Evolutionary conservation across 2,888 invertebrate genomes (phyloP), one percentile per base, ranked within the genome.

Genomic region (Conus canariensis): DNA sequence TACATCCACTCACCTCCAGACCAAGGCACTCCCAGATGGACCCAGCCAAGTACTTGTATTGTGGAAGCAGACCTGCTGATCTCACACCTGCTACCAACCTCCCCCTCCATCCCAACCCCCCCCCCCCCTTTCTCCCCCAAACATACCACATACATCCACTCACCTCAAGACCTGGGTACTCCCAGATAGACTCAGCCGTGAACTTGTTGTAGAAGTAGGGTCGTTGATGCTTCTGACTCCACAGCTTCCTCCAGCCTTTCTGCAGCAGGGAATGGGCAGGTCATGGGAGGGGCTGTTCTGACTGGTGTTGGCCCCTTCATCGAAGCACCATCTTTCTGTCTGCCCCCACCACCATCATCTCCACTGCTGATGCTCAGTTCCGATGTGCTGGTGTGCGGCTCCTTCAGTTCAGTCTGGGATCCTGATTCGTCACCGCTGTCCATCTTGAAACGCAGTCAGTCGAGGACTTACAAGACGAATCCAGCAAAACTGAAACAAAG

Each of bases 141-240:
- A 60, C 59, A 64, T 25, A 64, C 19, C 64, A 85, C 30, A 45
- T 16, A 64, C 85, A 64, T 7, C 30, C 67, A 85, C 85, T 22
- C 16, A 89, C 74, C 70, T 91, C 91, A 60, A 97, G 96, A n/a
- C 97, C 97, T 22, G 99, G 99, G 97, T 98, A 97, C 96, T 99
- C 99, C 99, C 99, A 99, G 94, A 99, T 97, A n/a, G 99, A 99
- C 97, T 99, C 98, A 89, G 99, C 98, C 0, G 98, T 98, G 58
- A 98, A 97, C 97, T 99, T 99, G 96, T 99, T 99, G 98, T 99
- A 99, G 97, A 98, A 99, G 96, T 99, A 99, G 3, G 98, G 98
- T 60, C 99, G 97, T 95, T 98, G 98, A 96, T 99, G 99, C 90
- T 99, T 97, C 95, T 98, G 98, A 45, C 99, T 99, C 99, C 99